Base-by-base conservation (phyloP, 2,797 vertebrate genomes). In the Petrocephalus schoutedeni region DNA sequence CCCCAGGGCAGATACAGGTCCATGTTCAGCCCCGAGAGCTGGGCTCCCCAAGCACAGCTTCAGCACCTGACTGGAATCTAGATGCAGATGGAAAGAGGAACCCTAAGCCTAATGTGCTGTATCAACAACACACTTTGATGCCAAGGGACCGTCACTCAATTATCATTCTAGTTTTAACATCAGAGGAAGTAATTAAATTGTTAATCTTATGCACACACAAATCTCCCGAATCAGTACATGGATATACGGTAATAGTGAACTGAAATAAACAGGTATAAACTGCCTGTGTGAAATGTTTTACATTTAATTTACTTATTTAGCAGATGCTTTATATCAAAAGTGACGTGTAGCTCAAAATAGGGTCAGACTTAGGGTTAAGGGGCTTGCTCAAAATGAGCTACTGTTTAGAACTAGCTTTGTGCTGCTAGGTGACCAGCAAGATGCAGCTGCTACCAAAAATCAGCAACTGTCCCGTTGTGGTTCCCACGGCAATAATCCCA, bases 401-500 rank as follows among this genome's bases (percentile, higher is more conserved):
- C 28, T 57, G n/a, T 85, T 56, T 36, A 19, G 74, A 80, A 49
- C 74, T n/a, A n/a, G 74, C 36, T 49, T 45, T 80, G 19, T 80
- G 19, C 41, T 80, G 19, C 41, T 23, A 56, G 82, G n/a, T 45
- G 0, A 84, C n/a, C 10, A 54, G n/a, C 19, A 54, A 54, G 2
- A 84, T 85, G 49, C 23, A 32, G 12, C 23, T 12, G 45, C 88
- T 89, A 89, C 89, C 87, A 86, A 89, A 88, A 67, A 89, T 88
- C 23, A 88, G 89, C 56, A 89, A 41, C 61, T 87, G 86, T 41
- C 89, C 89, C 16, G 36, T 87, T 36, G 87, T 74, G 41, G 87
- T 89, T 88, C 89, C 89, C 53, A 89, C 67, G 45, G 89, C 89
- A 36, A 89, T 85, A 59, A 88, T 74, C 6, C 87, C 87, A 88